Base-by-base conservation (phyloP, 2,797 vertebrate species). In the Eulemur coronatus region DNA sequence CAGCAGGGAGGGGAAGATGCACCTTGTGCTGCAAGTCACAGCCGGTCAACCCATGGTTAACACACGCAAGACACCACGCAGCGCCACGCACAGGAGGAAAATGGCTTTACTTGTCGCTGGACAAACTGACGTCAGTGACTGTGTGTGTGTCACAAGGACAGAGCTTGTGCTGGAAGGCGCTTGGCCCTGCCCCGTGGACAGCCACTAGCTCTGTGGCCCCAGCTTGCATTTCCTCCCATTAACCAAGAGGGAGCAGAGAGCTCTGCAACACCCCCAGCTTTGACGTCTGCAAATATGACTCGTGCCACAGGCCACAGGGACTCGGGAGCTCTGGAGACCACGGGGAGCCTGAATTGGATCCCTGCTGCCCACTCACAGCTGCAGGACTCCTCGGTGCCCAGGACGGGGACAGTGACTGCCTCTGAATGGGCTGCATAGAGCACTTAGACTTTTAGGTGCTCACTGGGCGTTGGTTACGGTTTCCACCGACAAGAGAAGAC, bases 21-120 rank as follows among this genome's bases (percentile, higher is more conserved):
- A 1, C 7, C 0, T 0, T 22, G 2, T 9, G 11, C 41, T 13
- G 33, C 10, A 48, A 12, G 48, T 11, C 24, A 52, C 33, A 7
- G 55, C 48, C 4, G 20, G 33, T 15, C 4, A 0, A 4, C 41
- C 59, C 28, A 4, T 33, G 46, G 18, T 11, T 33, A 22, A 50
- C 18, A 26, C 50, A 81, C 22, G 3, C 26, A 15, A 3, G 30
- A 35, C 0, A 0, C 26, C 55, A 14, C 0, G 48, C 0, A 7
- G 41, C 22, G 12, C 35, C 50, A 4, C 43, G n/a, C 6, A 8
- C 1, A 2, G 28, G 1, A 43, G 48, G 76, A 69, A 46, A 18
- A 12, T 0, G 4, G 9, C 41, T 72, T 43, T 35, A 10, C 28
- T 50, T 22, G 4, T 17, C 24, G 12, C 5, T 15, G 4, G 38